Conservation (phyloP, 2,888 invertebrate genomes). For the Drosophila prolongata region DNA sequence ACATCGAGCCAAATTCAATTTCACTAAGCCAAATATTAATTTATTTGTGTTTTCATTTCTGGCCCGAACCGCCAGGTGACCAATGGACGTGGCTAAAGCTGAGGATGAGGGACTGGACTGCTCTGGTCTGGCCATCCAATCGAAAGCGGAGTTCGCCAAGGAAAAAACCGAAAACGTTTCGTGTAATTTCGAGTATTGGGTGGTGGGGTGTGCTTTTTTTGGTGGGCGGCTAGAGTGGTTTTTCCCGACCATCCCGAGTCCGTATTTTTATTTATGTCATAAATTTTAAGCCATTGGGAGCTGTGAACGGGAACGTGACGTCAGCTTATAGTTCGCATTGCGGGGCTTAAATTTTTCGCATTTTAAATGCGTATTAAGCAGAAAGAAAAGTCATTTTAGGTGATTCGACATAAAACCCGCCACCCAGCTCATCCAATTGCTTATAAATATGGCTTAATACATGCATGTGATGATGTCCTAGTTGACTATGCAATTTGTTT, state of each 20-base stretch:
- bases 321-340: slow-evolving; percentile 58
- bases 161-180: slow-evolving; percentile 46
- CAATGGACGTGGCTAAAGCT: slow-evolving; percentile 45
- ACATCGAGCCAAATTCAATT: slow-evolving; percentile 76
- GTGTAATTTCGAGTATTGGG: slow-evolving; percentile 26
- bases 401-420: slow-evolving; percentile 44
- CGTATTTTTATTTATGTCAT: slow-evolving; percentile 76
- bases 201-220: background rate
- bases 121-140: slow-evolving; percentile 55
- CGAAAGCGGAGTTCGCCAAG: slow-evolving; percentile 51
- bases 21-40: slow-evolving; percentile 78
- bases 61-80: slow-evolving; percentile 65
- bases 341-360: slow-evolving; percentile 53
- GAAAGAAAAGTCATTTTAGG: slow-evolving; percentile 52
- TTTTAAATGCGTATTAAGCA: slow-evolving; percentile 65
- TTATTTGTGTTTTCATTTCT: slow-evolving; percentile 79
- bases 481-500: slow-evolving; percentile 34
- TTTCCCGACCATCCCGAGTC: slow-evolving; percentile 32
- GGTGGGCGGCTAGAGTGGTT: slow-evolving; percentile 27
- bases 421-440: slow-evolving; percentile 33
- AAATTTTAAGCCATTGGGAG: slow-evolving; percentile 80
- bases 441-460: slow-evolving; percentile 41
- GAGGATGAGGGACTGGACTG: slow-evolving; percentile 21
- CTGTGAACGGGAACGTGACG: slow-evolving; percentile 66
- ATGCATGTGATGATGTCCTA: slow-evolving; percentile 27